phyloP scores from a whole-genome alignment of 2,113 vertebrate genomes.

The Triplophysa dalaica region DNA sequence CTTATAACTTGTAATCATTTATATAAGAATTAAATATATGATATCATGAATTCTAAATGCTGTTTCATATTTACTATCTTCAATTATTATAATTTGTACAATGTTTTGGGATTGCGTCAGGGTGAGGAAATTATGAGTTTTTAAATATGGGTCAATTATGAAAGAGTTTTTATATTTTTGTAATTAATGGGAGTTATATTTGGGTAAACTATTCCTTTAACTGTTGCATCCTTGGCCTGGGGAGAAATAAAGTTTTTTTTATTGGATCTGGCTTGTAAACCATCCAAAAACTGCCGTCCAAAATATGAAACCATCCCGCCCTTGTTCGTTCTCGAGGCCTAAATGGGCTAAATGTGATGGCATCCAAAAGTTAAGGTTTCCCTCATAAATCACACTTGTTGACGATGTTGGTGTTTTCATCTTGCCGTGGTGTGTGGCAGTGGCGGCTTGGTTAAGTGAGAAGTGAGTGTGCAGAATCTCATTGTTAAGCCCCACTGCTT shows the following conservation, averaged over 20 bases:
- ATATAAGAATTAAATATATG: too few relatives aligned
- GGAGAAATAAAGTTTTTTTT: neutral
- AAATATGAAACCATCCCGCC: neutral
- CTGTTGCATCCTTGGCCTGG: neutral
- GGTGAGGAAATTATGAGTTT: neutral
- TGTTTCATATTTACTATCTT: too few relatives aligned
- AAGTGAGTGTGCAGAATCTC: conserved; percentile 27
- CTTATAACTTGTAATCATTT: too few relatives aligned
- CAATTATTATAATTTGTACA: too few relatives aligned
- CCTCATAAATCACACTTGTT: neutral
- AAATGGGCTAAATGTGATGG: neutral
- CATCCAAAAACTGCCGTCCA: neutral
- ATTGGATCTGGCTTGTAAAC: conserved; percentile 19
- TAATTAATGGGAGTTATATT: too few relatives aligned
- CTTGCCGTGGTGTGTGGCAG: conserved; percentile 12
- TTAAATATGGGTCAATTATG: too few relatives aligned
- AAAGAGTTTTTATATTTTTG: too few relatives aligned
- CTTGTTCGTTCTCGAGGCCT: neutral
- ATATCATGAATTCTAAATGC: too few relatives aligned
- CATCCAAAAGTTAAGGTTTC: neutral
- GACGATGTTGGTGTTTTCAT: neutral
- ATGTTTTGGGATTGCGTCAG: too few relatives aligned
- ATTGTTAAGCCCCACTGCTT: conserved; percentile 34
- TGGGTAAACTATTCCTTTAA: neutral
- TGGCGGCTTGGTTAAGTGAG: neutral